phyloP scores from a whole-genome alignment of 2,797 vertebrate genomes.

The Galaxias olidus region DNA sequence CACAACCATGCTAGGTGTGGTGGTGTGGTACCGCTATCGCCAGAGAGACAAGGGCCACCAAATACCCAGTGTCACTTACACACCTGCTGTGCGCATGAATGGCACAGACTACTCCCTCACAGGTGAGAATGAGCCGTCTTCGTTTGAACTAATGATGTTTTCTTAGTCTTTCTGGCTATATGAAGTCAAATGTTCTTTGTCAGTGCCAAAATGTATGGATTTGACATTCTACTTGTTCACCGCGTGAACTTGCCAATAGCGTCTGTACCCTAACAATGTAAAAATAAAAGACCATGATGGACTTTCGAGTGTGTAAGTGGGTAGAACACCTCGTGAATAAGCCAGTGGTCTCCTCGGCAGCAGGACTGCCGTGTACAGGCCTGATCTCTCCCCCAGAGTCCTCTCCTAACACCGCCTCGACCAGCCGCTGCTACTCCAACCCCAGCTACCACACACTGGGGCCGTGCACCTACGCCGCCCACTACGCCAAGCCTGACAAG shows the following conservation, averaged over 20 bases:
- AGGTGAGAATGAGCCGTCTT: slow-evolving; percentile 70
- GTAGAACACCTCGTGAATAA: not conserved
- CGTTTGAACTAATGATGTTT: not conserved
- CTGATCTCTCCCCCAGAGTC: slow-evolving; percentile 81
- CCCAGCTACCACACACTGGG: slow-evolving; percentile 86
- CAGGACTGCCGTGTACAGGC: slow-evolving; percentile 58
- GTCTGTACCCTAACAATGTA: too few species aligned
- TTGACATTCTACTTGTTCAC: too few species aligned
- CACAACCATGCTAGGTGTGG: slow-evolving; percentile 87
- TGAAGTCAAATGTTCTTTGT: not conserved
- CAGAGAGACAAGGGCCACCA: slow-evolving; percentile 90
- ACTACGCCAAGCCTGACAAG: slow-evolving; percentile 59
- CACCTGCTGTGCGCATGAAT: slow-evolving; percentile 89
- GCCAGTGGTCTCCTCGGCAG: slow-evolving; percentile 12
- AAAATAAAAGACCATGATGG: too few species aligned
- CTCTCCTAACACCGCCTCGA: slow-evolving; percentile 75
- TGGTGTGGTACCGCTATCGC: slow-evolving; percentile 89
- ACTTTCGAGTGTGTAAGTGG: not conserved
- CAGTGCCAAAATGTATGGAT: not conserved
- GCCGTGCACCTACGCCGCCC: slow-evolving; percentile 69
- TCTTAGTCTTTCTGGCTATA: too few species aligned
- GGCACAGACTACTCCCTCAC: slow-evolving; percentile 94
- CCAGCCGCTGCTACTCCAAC: slow-evolving; percentile 85
- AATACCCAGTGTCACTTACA: slow-evolving; percentile 92
- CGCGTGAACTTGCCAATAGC: too few species aligned